These are phyloP conservation scores for Scaptomyza flava DNA, from an alignment of 2,888 invertebrate genomes.

Conservation along the genomic window DNA sequence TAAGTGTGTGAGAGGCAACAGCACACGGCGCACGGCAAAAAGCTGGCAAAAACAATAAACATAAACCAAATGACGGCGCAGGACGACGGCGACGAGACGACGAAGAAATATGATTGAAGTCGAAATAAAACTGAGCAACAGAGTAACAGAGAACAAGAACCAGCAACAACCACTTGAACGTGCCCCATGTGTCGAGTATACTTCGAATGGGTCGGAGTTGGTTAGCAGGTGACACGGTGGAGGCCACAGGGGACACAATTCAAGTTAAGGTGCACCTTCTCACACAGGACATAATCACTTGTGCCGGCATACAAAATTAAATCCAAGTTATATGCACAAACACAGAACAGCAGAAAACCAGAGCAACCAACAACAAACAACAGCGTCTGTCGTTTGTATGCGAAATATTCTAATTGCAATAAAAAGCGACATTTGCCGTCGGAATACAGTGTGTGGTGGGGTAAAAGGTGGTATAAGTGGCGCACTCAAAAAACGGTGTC, in stretches of 20 bases:
- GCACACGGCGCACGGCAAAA: conserved; percentile 76
- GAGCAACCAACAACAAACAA: conserved; percentile 51
- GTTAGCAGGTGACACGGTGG: conserved; percentile 18
- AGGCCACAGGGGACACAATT: conserved; percentile 51
- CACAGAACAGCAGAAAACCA: conserved; percentile 38
- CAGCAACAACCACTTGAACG: conserved; percentile 46
- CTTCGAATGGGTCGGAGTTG: conserved; percentile 4
- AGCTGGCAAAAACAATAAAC: conserved; percentile 77
- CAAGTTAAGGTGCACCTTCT: conserved; percentile 47
- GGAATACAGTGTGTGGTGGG: too few species aligned
- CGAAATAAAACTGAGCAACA: conserved; percentile 64
- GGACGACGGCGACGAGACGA: conserved; percentile 23
- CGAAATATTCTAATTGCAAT: conserved; percentile 79
- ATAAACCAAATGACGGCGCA: conserved; percentile 69
- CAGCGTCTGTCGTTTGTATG: conserved; percentile 29
- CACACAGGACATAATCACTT: conserved; percentile 74
- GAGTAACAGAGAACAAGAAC: conserved; percentile 18
- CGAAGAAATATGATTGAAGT: conserved; percentile 75
- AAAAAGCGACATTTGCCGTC: conserved; percentile 65
- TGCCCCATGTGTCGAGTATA: conserved; percentile 64
- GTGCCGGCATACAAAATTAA: conserved; percentile 70
- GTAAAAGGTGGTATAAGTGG: conserved; percentile 20
- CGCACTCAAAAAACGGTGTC: conserved; percentile 50
- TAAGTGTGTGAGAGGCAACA: conserved; percentile 58
- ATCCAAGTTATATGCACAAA: conserved; percentile 74